Percentiles rank a stretch among this genome's conserved stretches.
Evolutionary conservation across 64 coral and sea anemone genomes (phyloP).

Genomic region (Porites australiensis): DNA sequence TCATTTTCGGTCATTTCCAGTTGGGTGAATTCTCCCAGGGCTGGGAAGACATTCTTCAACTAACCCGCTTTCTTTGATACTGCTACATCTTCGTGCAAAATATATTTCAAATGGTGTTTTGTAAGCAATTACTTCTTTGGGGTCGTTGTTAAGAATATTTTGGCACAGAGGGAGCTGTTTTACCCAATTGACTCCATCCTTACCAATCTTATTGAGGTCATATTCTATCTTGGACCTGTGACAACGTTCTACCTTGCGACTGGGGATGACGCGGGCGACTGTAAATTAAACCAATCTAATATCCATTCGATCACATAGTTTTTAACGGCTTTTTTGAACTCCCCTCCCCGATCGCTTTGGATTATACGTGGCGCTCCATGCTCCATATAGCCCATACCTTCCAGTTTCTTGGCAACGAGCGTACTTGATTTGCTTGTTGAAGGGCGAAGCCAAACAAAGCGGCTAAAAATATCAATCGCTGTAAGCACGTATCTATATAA

Average conservation of each 20-base stretch:
- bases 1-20: neutral
- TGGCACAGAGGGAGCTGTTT: constrained; percentile 54
- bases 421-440: constrained; percentile 6
- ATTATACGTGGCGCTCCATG: constrained; percentile 3
- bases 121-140: constrained; percentile 43
- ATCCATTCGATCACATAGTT: constrained; percentile 6
- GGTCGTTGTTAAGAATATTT: constrained; percentile 68
- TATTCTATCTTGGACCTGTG: constrained; percentile 44
- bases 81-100: constrained; percentile 21
- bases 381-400: constrained; percentile 23
- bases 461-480: constrained; percentile 57
- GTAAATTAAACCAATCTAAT: constrained; percentile 37
- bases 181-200: constrained; percentile 61
- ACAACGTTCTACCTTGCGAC: constrained; percentile 59
- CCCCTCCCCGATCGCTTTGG: constrained; percentile 1
- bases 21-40: constrained; percentile 4
- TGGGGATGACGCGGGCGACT: constrained; percentile 20
- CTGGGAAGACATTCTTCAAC: neutral
- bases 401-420: constrained; percentile 10
- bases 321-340: constrained; percentile 43
- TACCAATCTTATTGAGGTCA: constrained; percentile 47
- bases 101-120: constrained; percentile 66
- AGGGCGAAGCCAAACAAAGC: constrained; percentile 57
- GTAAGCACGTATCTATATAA: constrained; percentile 33
- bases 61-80: neutral